Conservation (phyloP, 2,113 vertebrate genomes). For the Diphyllodes magnificus region DNA sequence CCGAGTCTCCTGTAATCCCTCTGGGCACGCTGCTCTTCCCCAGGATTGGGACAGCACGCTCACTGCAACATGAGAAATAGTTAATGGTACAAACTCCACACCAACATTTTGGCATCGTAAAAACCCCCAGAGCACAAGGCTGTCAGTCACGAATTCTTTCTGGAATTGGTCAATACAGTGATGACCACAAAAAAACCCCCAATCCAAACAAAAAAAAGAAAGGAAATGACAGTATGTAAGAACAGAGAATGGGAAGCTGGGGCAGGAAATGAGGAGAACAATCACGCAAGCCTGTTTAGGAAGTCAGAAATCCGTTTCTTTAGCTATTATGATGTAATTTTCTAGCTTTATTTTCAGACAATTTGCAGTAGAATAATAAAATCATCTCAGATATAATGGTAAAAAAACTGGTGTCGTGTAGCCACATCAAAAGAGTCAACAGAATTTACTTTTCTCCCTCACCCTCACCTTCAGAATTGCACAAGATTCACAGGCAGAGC, state of each 20-base stretch:
- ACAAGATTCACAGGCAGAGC: background rate
- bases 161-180: background rate
- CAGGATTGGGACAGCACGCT: rapidly evolving
- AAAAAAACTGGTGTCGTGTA: background rate
- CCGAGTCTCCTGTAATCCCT: background rate
- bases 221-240: background rate
- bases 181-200: background rate
- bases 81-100: background rate
- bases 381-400: background rate
- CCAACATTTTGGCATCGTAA: background rate
- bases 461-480: background rate
- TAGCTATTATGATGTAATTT: background rate
- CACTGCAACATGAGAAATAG: background rate
- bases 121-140: background rate
- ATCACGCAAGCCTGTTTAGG: background rate
- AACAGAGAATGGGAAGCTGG: background rate
- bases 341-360: background rate
- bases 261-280: background rate
- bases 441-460: background rate
- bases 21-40: background rate
- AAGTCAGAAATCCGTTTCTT: background rate
- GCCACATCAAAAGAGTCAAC: background rate
- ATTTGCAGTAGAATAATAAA: background rate
- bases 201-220: background rate
- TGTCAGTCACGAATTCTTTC: background rate